Evolutionary conservation across 1,140 invertebrate species (phyloP), one percentile per base, ranked within the genome.

Genomic region (Drosophila pandora): DNA sequence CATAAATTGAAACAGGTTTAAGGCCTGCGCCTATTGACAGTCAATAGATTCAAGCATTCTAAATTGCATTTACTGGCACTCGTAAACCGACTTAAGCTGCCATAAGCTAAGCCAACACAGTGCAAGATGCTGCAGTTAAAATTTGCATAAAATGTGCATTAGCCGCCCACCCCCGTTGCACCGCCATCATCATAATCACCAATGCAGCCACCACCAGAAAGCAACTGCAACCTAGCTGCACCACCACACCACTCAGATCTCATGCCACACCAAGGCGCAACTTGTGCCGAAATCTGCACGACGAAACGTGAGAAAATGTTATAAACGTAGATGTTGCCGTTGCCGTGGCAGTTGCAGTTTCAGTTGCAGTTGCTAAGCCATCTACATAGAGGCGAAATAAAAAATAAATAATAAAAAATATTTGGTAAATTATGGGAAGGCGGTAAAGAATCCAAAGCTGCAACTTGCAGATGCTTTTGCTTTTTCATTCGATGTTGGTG

Each of bases 81-180:
- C 72, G 70, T 80, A 71, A 76, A 76, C 39, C 60, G 45, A 56
- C 64, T 43, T 64, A 83, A 54, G 65, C 49, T 49, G 49, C 62
- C 71, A 63, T 30, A 64, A 68, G 34, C 69, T 28, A 41, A 53
- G 41, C 63, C 55, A 74, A 52, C 59, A 62, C 25, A 73, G 45
- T 21, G 21, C 48, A 21, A 23, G 32, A 71, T 53, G 57, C 55
- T 69, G 50, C 48, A 60, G 41, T 37, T 62, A 22, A 63, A 70
- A 88, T 87, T 87, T 87, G 82, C 83, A 87, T 87, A 87, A 88
- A 87, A 83, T 77, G 79, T 74, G 79, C 82, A 87, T 87, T 88
- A 87, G 62, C 48, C 49, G 47, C 64, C 75, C 82, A 67, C 83
- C 83, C 83, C 84, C 79, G 67, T 75, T 21, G 45, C 58, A 48